Percentiles rank a stretch among this genome's conserved stretches.
Conservation (phyloP, 2,113 vertebrate species). For the Cephalophus harveyi region DNA sequence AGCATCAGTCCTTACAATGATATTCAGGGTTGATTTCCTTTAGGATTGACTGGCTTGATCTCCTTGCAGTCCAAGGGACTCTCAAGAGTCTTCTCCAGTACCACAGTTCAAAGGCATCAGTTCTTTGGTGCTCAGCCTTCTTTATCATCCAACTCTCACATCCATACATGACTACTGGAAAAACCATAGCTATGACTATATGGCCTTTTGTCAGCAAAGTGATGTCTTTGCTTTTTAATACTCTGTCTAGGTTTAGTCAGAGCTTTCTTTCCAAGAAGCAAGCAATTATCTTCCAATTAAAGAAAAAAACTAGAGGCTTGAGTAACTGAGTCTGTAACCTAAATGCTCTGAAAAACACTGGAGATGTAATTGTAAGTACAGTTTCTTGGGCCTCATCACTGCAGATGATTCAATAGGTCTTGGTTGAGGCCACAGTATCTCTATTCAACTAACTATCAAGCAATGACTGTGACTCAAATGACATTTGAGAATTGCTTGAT, state of each 20-base stretch:
- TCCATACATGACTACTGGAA: background rate
- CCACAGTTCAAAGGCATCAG: background rate
- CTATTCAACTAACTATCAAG: background rate
- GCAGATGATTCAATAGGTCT: background rate
- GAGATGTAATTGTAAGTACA: background rate
- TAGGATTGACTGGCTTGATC: background rate
- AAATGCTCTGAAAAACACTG: background rate
- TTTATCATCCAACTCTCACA: background rate
- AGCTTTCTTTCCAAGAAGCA: background rate
- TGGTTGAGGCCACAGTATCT: background rate
- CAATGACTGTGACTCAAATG: background rate
- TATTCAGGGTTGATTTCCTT: background rate
- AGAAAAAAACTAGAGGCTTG: background rate
- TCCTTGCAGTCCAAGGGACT: background rate
- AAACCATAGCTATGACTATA: background rate
- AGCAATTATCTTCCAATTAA: background rate
- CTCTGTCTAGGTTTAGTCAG: background rate
- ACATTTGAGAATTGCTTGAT: background rate
- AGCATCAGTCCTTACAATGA: background rate
- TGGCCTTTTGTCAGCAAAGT: background rate
- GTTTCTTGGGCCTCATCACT: background rate
- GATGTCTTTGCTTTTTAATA: background rate
- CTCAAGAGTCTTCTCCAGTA: background rate
- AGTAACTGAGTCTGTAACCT: background rate
- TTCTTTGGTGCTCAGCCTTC: background rate